Evolutionary conservation across 2,888 invertebrate species (phyloP).

Genomic region (Torymus tubicola): DNA sequence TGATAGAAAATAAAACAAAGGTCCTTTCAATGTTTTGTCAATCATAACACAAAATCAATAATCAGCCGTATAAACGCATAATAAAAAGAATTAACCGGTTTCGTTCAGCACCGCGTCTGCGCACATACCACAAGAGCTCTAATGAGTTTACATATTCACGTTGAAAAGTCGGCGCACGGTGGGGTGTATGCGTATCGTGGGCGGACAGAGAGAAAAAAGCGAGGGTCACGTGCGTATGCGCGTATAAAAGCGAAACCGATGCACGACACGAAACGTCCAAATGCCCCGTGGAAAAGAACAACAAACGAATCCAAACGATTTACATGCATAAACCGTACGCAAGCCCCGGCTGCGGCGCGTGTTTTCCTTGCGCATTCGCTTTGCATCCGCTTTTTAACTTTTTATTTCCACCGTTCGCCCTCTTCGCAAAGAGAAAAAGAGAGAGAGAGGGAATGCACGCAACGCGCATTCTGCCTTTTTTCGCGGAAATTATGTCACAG

Average conservation of each 20-base stretch:
- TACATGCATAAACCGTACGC: slow-evolving; percentile 67
- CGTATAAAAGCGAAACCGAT: slow-evolving; percentile 53
- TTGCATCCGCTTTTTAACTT: slow-evolving; percentile 42
- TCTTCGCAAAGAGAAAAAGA: no score
- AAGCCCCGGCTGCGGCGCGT: not conserved
- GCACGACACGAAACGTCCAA: slow-evolving; percentile 63
- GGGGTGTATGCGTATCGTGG: not conserved
- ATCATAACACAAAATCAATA: not conserved
- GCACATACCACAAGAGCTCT: not conserved
- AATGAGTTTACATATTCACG: slow-evolving; percentile 32
- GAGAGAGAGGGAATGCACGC: no score
- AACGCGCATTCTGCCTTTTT: not conserved
- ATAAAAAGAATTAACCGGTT: not conserved
- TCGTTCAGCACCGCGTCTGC: not conserved
- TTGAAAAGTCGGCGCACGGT: not conserved
- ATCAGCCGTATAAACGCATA: not conserved
- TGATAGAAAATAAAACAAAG: not conserved
- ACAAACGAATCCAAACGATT: slow-evolving; percentile 69
- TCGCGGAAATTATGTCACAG: slow-evolving; percentile 32
- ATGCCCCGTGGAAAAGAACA: slow-evolving; percentile 63
- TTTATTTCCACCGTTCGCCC: slow-evolving; percentile 41
- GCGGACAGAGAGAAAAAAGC: slow-evolving; percentile 2
- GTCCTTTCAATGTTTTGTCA: no score
- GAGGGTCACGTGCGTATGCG: slow-evolving; percentile 1
- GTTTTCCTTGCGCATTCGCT: slow-evolving; percentile 50